Conservation (phyloP, 2,888 invertebrate genomes). For the Eustalomyia histrio region DNA sequence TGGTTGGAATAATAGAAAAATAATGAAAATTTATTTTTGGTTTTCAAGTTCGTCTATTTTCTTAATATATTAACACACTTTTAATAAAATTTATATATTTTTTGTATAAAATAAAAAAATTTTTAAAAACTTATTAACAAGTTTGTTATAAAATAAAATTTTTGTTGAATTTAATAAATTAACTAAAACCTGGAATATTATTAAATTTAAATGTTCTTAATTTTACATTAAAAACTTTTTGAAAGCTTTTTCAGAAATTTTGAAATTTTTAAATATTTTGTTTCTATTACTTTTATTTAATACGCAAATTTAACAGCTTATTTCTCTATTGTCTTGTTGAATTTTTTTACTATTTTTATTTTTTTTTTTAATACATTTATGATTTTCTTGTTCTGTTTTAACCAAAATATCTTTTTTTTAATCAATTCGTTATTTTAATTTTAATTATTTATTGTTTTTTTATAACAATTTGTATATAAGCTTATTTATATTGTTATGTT, state of each 20-base stretch:
- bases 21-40: no score
- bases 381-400: neutral
- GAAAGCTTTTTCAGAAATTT: neutral
- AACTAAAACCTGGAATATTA: no score
- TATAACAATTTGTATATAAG: slow-evolving; percentile 12
- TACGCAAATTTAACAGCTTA: slow-evolving; percentile 10
- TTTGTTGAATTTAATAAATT: no score
- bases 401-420: slow-evolving; percentile 5
- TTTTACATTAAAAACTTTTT: no score
- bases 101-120: no score
- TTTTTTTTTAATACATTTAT: neutral
- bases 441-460: neutral
- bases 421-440: neutral
- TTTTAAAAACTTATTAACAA: no score
- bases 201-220: no score
- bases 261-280: neutral
- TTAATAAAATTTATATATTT: no score
- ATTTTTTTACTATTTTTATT: neutral
- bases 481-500: neutral
- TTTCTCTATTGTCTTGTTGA: slow-evolving; percentile 47
- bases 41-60: no score
- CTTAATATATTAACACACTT: no score
- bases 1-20: no score
- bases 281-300: neutral
- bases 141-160: no score